These are phyloP conservation scores for Psettodes erumei DNA, from an alignment of 2,113 vertebrate species.

Conservation along the genomic window DNA sequence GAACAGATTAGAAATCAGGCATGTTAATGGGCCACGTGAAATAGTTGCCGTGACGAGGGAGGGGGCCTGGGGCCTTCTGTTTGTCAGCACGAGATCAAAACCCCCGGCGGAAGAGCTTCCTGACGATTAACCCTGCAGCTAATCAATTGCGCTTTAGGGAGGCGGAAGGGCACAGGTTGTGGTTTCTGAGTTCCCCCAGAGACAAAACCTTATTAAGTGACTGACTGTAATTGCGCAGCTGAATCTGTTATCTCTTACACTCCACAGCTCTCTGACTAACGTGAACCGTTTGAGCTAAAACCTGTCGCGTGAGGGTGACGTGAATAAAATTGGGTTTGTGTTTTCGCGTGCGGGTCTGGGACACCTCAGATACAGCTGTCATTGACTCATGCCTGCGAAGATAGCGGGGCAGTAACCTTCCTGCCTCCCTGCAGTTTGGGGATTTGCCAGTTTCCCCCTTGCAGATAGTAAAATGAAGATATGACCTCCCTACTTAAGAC, in stretches of 20 bases:
- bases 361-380: slow-evolving; percentile 62
- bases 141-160: slow-evolving; percentile 62
- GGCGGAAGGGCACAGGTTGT: neutral
- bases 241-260: slow-evolving; percentile 36
- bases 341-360: slow-evolving; percentile 36
- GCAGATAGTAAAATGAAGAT: slow-evolving; percentile 26
- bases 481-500: neutral
- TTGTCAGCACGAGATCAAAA: slow-evolving; percentile 66
- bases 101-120: slow-evolving; percentile 43
- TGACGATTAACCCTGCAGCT: slow-evolving; percentile 58
- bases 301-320: neutral
- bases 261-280: neutral
- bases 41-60: slow-evolving; percentile 33
- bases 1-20: slow-evolving; percentile 42
- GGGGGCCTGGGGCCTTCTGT: slow-evolving; percentile 33
- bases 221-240: slow-evolving; percentile 40
- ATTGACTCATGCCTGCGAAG: slow-evolving; percentile 49
- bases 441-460: slow-evolving; percentile 12
- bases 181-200: slow-evolving; percentile 18
- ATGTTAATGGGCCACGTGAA: slow-evolving; percentile 57
- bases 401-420: slow-evolving; percentile 43
- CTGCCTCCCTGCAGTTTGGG: slow-evolving; percentile 34
- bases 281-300: neutral
- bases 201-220: slow-evolving; percentile 46
- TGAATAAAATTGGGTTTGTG: slow-evolving; percentile 17